Evolutionary conservation across 2,113 vertebrate species (phyloP).

Genomic region (Mormoops blainvillei): DNA sequence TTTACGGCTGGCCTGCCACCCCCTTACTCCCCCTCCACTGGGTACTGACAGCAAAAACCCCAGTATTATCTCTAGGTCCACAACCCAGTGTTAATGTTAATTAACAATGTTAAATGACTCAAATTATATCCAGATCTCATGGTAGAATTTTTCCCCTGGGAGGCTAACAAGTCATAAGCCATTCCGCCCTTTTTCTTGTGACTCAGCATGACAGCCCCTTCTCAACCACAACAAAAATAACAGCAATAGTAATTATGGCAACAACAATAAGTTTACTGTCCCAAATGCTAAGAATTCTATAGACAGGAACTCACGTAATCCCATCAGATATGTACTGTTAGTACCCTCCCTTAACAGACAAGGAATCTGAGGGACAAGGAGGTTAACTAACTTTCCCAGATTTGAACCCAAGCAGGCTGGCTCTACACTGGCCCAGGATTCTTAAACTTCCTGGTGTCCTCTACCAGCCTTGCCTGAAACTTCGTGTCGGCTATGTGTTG

Average conservation of each 20-base stretch:
- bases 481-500: neutral
- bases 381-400: neutral
- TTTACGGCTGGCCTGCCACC: neutral
- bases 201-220: neutral
- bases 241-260: neutral
- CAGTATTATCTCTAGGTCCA: neutral
- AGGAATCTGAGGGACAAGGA: neutral
- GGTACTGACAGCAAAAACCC: neutral
- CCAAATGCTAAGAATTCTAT: neutral
- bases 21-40: neutral
- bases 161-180: neutral
- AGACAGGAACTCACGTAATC: neutral
- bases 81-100: neutral
- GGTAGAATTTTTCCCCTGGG: neutral
- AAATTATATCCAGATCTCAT: neutral
- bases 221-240: neutral
- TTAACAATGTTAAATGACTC: neutral
- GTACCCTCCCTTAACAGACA: neutral
- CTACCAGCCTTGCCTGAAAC: neutral
- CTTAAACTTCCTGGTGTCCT: neutral
- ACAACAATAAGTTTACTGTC: neutral
- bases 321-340: neutral
- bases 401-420: neutral
- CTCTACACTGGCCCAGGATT: neutral
- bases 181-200: neutral